A percentile compares a stretch with the other conserved stretches of the same genome.
phyloP scores from a whole-genome alignment of 2,888 invertebrate genomes.

The Agrochola circellaris region DNA sequence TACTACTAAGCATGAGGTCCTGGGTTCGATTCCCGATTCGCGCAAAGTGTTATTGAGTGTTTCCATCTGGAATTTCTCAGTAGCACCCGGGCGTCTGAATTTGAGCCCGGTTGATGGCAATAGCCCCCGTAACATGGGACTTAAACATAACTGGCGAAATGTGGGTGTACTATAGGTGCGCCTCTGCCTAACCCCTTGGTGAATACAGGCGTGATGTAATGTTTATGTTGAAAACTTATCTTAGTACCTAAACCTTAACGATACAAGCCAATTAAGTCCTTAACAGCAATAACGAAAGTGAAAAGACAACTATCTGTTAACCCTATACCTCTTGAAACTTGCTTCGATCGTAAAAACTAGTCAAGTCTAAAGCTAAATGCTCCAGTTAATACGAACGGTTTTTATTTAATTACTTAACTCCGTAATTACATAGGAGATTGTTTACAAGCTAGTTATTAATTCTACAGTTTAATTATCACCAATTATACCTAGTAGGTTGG shows the following conservation, averaged over 20 bases:
- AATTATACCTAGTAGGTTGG: slow-evolving; percentile 25
- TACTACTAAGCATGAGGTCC: no score
- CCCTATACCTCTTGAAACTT: slow-evolving; percentile 23
- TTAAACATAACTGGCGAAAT: no score
- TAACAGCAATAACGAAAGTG: slow-evolving; percentile 11
- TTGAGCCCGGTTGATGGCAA: no score
- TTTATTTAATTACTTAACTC: slow-evolving; percentile 44
- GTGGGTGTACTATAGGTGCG: no score
- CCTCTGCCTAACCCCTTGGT: no score
- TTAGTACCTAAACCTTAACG: not conserved
- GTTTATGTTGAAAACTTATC: not conserved
- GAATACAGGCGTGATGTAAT: no score
- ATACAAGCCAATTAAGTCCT: not conserved
- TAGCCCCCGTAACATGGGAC: no score
- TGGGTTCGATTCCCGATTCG: no score
- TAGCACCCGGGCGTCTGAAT: no score
- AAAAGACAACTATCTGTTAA: slow-evolving; percentile 19
- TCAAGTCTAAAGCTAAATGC: slow-evolving; percentile 13
- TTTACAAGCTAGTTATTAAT: slow-evolving; percentile 50
- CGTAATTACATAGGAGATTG: slow-evolving; percentile 37
- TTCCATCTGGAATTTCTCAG: no score
- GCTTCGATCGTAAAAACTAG: slow-evolving; percentile 30
- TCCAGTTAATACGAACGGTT: slow-evolving; percentile 12
- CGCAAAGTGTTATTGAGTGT: no score
- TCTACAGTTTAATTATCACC: slow-evolving; percentile 47